Evolutionary conservation across 2,888 invertebrate species (phyloP), one percentile per base, ranked within the genome.

Genomic region (Ichneumon xanthorius): DNA sequence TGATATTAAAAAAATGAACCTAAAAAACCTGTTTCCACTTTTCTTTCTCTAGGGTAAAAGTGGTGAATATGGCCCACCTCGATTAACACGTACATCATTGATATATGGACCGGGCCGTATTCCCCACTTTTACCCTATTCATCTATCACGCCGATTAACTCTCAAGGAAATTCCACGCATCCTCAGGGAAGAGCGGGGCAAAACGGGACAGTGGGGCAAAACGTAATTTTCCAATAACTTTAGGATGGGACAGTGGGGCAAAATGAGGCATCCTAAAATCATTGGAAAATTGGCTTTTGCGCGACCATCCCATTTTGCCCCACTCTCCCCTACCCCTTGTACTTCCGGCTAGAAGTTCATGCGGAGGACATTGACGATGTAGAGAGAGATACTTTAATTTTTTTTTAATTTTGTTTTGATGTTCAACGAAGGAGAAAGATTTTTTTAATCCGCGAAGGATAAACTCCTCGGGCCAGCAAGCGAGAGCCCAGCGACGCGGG

Each of bases 401-500:
- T 16, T 61, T 30, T n/a, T 2, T n/a, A 2, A 40, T 40, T 9
- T 40, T 40, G 40, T 40, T 40, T 40, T 40, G 40, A 11, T 40
- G 11, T 40, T 40, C 5, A 40, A 11, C 40, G 40, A 11, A 11
- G 40, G 11, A 40, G 40, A 40, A 40, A 40, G 40, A 40, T 40
- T 63, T 63, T n/a, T 19, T 67, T 22, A 40, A 40, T 72, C 67
- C 53, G 40, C n/a, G 67, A 75, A 76, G 75, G 70, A 79, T 67
- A 55, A 83, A 81, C 58, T 48, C 37, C 53, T 72, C 30, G 53
- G 70, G 33, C 33, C 40, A 37, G 82, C 11, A 45, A 72, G 61
- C 26, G 48, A 78, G 78, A 68, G 45, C 22, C 61, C 82, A 83
- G 55, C 77, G 81, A 84, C 82, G 85, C 89, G 89, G 82, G 80